A percentile compares a stretch with the other conserved stretches of the same genome.
Conservation (phyloP, 2,888 invertebrate species). For the Morinoia aosen region DNA sequence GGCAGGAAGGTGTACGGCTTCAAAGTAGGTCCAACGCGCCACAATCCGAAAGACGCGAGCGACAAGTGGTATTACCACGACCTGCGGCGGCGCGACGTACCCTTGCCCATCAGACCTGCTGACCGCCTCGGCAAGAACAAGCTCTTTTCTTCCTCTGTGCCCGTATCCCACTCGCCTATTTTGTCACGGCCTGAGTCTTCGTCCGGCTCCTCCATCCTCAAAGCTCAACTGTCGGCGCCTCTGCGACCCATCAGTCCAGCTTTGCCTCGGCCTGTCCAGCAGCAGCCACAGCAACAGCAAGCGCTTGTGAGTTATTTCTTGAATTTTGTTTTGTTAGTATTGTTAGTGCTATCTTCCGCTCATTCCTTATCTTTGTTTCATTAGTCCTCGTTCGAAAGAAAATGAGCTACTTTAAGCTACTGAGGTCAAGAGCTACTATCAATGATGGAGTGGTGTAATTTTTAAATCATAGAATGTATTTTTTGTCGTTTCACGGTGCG, state of each 20-base stretch:
- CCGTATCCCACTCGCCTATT: background rate
- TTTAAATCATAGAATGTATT: background rate
- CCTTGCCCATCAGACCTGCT: slow-evolving; percentile 61
- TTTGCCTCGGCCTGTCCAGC: slow-evolving; percentile 58
- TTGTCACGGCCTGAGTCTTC: background rate
- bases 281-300: slow-evolving; percentile 58
- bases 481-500: background rate
- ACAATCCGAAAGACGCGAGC: slow-evolving; percentile 69
- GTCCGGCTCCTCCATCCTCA: slow-evolving; percentile 78
- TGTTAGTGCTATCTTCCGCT: background rate
- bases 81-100: slow-evolving; percentile 65
- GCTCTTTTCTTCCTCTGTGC: background rate
- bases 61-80: slow-evolving; percentile 71
- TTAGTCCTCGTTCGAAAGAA: background rate
- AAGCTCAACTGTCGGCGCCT: slow-evolving; percentile 85
- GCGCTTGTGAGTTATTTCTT: slow-evolving; percentile 32
- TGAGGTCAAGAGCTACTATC: background rate
- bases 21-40: slow-evolving; percentile 82
- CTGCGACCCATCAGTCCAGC: slow-evolving; percentile 70
- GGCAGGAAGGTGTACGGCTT: slow-evolving; percentile 85
- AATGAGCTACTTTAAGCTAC: too few species aligned
- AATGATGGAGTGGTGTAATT: background rate
- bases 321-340: background rate
- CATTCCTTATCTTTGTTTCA: background rate
- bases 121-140: slow-evolving; percentile 55